Conservation (phyloP, 2,797 vertebrate genomes). For the Siniperca obscura region DNA sequence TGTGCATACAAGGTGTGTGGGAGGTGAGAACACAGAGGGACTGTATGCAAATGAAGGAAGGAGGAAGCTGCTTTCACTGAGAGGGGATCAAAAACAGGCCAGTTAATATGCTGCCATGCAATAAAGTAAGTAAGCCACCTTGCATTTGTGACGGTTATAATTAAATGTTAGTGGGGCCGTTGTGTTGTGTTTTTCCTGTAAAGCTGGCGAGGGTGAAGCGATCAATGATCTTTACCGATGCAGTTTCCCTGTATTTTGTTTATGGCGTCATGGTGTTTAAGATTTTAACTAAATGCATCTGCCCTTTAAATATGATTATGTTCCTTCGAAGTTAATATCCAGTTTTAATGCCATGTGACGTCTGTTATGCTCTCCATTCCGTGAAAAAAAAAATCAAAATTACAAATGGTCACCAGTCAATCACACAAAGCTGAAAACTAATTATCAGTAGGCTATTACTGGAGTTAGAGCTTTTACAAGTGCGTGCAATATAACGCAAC, state of each 20-base stretch:
- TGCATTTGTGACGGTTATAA: not conserved
- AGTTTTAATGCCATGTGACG: not conserved
- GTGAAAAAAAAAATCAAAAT: not conserved
- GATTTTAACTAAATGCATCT: not conserved
- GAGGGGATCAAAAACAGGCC: slow-evolving; percentile 1
- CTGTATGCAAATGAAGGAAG: slow-evolving; percentile 70
- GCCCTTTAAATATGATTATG: not conserved
- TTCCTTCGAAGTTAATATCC: not conserved
- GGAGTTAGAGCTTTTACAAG: not conserved
- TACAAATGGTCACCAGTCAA: slow-evolving; percentile 5
- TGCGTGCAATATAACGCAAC: not conserved
- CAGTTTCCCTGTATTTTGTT: not conserved
- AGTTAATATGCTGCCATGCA: not conserved
- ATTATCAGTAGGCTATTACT: too few relatives aligned
- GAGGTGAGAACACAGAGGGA: slow-evolving; percentile 16
- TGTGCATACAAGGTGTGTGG: slow-evolving; percentile 14
- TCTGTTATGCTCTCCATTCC: not conserved
- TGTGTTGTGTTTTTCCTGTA: not conserved
- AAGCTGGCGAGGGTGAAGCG: not conserved
- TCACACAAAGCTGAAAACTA: not conserved
- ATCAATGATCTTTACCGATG: not conserved
- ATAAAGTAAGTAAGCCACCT: not conserved
- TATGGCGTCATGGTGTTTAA: not conserved
- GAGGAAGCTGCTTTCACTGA: slow-evolving; percentile 6
- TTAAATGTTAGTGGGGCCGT: not conserved